These are phyloP conservation scores for Sesamia nonagrioides DNA, from an alignment of 1,140 invertebrate species.

Conservation along the genomic window DNA sequence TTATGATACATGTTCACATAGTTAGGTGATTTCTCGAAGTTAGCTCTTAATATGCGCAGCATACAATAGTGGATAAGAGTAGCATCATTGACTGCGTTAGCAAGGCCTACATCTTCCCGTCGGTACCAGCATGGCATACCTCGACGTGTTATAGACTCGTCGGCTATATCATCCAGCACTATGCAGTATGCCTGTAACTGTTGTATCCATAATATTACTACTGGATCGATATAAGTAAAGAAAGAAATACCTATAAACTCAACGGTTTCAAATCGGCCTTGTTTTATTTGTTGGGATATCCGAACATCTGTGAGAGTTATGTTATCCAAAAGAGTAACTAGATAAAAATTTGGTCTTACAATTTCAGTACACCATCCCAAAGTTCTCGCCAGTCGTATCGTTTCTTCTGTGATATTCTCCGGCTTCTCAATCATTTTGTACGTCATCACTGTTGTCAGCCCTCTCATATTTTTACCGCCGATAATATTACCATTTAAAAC, in stretches of 20 bases:
- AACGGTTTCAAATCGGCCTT: no score
- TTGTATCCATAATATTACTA: background rate
- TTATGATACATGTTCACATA: slow-evolving; percentile 42
- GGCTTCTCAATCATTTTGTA: slow-evolving; percentile 90
- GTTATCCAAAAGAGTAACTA: background rate
- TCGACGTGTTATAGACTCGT: slow-evolving; percentile 91
- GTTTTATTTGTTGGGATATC: background rate
- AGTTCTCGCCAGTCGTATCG: slow-evolving; percentile 92
- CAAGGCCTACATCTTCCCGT: slow-evolving; percentile 91
- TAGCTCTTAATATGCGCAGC: slow-evolving; percentile 43
- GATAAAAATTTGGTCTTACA: no score
- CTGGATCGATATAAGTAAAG: no score
- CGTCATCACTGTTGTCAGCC: slow-evolving; percentile 92
- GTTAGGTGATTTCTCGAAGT: slow-evolving; percentile 35
- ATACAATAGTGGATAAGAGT: slow-evolving; percentile 50
- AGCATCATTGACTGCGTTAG: slow-evolving; percentile 94
- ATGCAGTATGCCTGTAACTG: slow-evolving; percentile 94
- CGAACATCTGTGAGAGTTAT: background rate
- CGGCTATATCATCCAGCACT: slow-evolving; percentile 96
- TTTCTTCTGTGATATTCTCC: slow-evolving; percentile 91
- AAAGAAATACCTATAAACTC: no score
- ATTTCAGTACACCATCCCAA: slow-evolving; percentile 98
- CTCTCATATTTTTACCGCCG: slow-evolving; percentile 91
- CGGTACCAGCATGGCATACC: slow-evolving; percentile 96
- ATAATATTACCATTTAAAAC: slow-evolving; percentile 86